Evolutionary conservation across 2,888 invertebrate species (phyloP), one percentile per base, ranked within the genome.

Genomic region (Sminthurinus aureus): DNA sequence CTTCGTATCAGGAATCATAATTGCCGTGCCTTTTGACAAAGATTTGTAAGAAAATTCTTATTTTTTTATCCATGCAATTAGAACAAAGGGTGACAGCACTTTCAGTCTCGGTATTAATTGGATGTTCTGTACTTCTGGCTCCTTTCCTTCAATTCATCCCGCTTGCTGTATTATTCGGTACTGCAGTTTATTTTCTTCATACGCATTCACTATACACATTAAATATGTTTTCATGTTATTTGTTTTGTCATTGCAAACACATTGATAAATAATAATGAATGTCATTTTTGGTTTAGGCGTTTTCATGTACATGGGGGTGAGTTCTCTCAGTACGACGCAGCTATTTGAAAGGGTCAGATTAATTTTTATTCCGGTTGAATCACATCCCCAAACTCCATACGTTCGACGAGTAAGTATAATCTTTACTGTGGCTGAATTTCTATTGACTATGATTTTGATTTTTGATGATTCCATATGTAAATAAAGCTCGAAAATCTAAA

Each of bases 241-340:
- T n/a, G n/a, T n/a, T n/a, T n/a, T n/a, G n/a, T n/a, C n/a, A n/a
- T n/a, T n/a, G n/a, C n/a, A n/a, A n/a, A n/a, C n/a, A n/a, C n/a
- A n/a, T n/a, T n/a, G n/a, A n/a, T n/a, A n/a, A n/a, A n/a, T n/a
- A n/a, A n/a, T n/a, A n/a, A n/a, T n/a, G n/a, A n/a, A n/a, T n/a
- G n/a, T n/a, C n/a, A n/a, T n/a, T n/a, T n/a, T n/a, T n/a, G n/a
- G n/a, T n/a, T n/a, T n/a, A n/a, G n/a, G n/a, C 38, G 96, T 99
- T 58, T 99, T 99, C 91, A 93, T 99, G 51, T 98, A 98, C 91
- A 96, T 97, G 96, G 99, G 99, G 81, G 94, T 98, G 86, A 96
- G 98, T 0, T 97, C 98, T 11, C 95, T 97, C 88, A 95, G 95
- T 89, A 98, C 98, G 84, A 97, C 98, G 22, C 98, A 98, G 91